phyloP scores from a whole-genome alignment of 2,888 invertebrate species.

The Eristalinus sepulchralis region DNA sequence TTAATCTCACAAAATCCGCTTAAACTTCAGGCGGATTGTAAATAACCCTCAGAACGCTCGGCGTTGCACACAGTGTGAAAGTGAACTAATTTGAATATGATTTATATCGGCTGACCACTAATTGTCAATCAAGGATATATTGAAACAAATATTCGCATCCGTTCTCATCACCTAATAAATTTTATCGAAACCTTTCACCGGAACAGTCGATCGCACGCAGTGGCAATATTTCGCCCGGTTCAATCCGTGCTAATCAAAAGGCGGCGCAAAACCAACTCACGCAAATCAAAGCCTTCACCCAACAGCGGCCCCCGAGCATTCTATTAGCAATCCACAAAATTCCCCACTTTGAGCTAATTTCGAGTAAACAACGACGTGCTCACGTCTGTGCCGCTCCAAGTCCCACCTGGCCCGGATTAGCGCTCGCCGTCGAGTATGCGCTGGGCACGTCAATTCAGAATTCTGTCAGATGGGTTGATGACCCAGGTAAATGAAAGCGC shows the following conservation, averaged over 20 bases:
- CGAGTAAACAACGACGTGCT: slow-evolving; percentile 50
- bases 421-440: slow-evolving; percentile 8
- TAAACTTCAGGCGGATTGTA: no score
- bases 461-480: slow-evolving; percentile 44
- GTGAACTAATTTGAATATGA: not conserved
- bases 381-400: slow-evolving; percentile 1
- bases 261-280: slow-evolving; percentile 14
- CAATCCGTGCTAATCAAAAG: not conserved
- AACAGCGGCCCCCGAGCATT: slow-evolving; percentile 10
- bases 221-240: not conserved
- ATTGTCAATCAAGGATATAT: not conserved
- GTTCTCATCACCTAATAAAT: not conserved
- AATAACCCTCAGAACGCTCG: no score
- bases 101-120: not conserved
- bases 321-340: slow-evolving; percentile 37
- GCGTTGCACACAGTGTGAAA: no score
- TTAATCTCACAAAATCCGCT: no score
- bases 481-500: slow-evolving; percentile 44
- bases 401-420: slow-evolving; percentile 17
- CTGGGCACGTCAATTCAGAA: slow-evolving; percentile 28
- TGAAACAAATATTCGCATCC: not conserved
- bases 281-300: slow-evolving; percentile 33
- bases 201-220: not conserved
- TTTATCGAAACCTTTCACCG: not conserved
- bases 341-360: slow-evolving; percentile 57